phyloP scores from a whole-genome alignment of 1,140 invertebrate species.

The Pantala flavescens region DNA sequence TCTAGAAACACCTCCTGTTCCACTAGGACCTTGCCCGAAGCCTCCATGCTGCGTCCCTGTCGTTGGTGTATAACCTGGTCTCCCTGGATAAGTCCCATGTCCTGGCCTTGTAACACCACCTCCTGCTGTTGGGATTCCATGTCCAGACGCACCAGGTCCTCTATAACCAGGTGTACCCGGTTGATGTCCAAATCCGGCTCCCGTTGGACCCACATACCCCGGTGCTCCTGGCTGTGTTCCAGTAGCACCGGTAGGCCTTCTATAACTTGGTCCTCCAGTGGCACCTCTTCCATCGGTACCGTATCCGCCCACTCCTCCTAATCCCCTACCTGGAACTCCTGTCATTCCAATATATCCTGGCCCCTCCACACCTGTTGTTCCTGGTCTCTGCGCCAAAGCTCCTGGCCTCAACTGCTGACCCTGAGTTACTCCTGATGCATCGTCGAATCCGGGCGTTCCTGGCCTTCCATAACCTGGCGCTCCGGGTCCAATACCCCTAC shows the following conservation, averaged over 20 bases:
- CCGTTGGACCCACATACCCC: slow-evolving; percentile 12
- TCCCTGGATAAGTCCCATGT: not conserved
- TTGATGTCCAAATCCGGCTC: slow-evolving; percentile 14
- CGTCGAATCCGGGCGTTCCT: slow-evolving; percentile 18
- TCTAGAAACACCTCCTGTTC: not conserved
- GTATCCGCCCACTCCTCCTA: not conserved
- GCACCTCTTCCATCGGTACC: slow-evolving; percentile 1
- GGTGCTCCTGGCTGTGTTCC: not conserved
- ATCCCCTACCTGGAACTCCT: slow-evolving; percentile 15
- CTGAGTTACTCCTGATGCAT: not conserved
- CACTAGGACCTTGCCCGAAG: not conserved
- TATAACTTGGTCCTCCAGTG: slow-evolving; percentile 11
- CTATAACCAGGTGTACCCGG: slow-evolving; percentile 16
- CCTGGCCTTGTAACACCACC: not conserved
- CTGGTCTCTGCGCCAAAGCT: slow-evolving; percentile 6
- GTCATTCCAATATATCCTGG: not conserved
- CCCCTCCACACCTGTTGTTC: slow-evolving; percentile 16
- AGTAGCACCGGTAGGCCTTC: not conserved
- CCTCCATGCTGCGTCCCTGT: not conserved
- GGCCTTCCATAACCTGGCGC: slow-evolving; percentile 12
- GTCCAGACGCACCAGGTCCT: not conserved
- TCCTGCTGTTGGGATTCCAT: too few relatives aligned
- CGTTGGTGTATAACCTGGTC: not conserved
- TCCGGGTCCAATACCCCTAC: not conserved
- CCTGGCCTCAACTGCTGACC: not conserved